phyloP scores from a whole-genome alignment of 2,797 vertebrate genomes.

The Cetoscarus ocellatus region DNA sequence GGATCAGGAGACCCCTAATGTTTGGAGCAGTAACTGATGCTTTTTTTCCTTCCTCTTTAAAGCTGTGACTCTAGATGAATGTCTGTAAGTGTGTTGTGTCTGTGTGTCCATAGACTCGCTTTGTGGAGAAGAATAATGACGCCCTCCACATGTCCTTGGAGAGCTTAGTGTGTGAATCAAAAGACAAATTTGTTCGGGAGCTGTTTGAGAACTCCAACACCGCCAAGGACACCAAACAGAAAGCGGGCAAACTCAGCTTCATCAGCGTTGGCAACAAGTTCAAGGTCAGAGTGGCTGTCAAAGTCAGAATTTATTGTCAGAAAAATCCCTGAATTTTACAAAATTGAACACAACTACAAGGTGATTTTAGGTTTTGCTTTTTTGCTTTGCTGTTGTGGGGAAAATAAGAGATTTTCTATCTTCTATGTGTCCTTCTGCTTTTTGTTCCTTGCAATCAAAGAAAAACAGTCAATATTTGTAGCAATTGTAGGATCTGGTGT shows the following conservation, averaged over 20 bases:
- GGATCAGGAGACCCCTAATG: no score
- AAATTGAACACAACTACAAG: background rate
- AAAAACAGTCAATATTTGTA: background rate
- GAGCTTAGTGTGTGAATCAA: slow-evolving; percentile 95
- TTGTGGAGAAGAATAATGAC: slow-evolving; percentile 99
- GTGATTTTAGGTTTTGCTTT: no score
- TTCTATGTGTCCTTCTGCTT: background rate
- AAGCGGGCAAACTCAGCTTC: slow-evolving; percentile 97
- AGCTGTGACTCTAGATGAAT: no score
- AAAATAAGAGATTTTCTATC: background rate
- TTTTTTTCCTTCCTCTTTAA: no score
- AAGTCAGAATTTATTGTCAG: background rate
- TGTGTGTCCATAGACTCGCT: slow-evolving; percentile 88
- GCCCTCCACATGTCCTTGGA: slow-evolving; percentile 99
- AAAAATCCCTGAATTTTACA: background rate
- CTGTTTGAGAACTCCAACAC: slow-evolving; percentile 95
- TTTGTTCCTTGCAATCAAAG: background rate
- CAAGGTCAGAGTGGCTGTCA: slow-evolving; percentile 87
- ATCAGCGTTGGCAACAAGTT: slow-evolving; percentile 99
- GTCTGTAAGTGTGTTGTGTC: slow-evolving; percentile 1
- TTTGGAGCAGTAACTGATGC: no score
- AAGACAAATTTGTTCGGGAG: slow-evolving; percentile 95
- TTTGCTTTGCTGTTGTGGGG: background rate
- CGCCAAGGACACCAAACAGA: slow-evolving; percentile 95
- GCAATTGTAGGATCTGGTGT: background rate